Evolutionary conservation across 2,113 vertebrate species (phyloP), one percentile per base, ranked within the genome.

Genomic region (Osmerus eperlanus): DNA sequence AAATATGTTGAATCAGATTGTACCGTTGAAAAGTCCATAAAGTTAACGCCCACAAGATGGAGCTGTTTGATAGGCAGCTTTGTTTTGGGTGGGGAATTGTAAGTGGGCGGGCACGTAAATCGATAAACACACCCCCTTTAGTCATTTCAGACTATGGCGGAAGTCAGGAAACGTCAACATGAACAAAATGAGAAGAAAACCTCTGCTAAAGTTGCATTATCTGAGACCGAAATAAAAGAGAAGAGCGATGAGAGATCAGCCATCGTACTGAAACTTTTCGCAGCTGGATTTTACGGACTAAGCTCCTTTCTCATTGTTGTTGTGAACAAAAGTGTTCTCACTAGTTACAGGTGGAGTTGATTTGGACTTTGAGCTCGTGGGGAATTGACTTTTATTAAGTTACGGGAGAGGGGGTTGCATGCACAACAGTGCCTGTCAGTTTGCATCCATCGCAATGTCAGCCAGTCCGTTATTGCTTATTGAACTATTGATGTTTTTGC

Each of bases 271-370:
- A 93, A 91, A 64, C 90, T 98, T 67, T 65, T 93, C 59, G 92
- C 94, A 0, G 95, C 95, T 4, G 93, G 21, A 0, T 93, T 95
- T 72, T 97, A 98, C 80, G 95, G 95, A 9, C 32, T 96, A 81
- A 95, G 94, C 77, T 98, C 96, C 4, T 96, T 97, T 77, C 76
- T 96, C 58, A 95, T 96, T 85, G 95, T 98, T 16, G 92, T 97
- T 3, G 91, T 97, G 64, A 98, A 97, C 89, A 98, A 98, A 91
- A 96, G 93, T 85, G 94, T 98, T 74, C 94, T 97, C 65, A 96
- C 90, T 76, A 89, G 70, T 74, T 94, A 94, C 93, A 94, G 95
- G 96, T 96, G 92, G 81, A 67, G 3, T 25, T 36, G 29, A 67
- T 67, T 71, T 41, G 64, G 58, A 76, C 73, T 77, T 76, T 79